Base-by-base conservation (phyloP, 2,113 vertebrate species). In the Trichomycterus rosablanca region DNA sequence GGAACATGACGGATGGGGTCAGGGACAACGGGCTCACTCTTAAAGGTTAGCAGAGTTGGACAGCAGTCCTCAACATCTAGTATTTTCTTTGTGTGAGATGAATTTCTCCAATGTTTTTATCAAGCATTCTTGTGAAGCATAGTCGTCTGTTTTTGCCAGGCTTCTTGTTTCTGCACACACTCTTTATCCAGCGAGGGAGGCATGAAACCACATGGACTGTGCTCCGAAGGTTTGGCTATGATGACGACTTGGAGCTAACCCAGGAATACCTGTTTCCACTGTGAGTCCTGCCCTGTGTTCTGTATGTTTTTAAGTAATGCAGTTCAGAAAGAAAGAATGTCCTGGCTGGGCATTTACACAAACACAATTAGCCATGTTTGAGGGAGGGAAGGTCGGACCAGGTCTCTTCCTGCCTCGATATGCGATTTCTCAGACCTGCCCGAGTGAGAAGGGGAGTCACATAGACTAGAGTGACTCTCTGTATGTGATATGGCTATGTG, bases 191-290 rank as follows among this genome's bases (percentile, higher is more conserved):
- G 86, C 89, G 96, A 75, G 96, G 96, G 43, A 87, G 96, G 71
- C 96, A 98, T 0, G 96, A 99, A 81, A 98, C 96, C 22, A 99
- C 95, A 1, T 98, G 95, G 96, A 98, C 96, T 0, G 96, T 99
- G 48, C 70, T 99, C 63, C 88, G 96, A 42, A 86, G 93, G 71
- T 99, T 98, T 52, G 96, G 96, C 54, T 98, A 98, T 0, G 95
- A 97, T 0, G 95, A 98, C 16, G 95, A 99, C 78, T 81, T 99
- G 34, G 94, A 97, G 72, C 90, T 98, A 37, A 97, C 92, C 0
- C 94, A 96, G 62, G 96, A 98, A 45, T 99, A 98, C 78, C 83
- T 99, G 68, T 97, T 94, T 74, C 94, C 96, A 57, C 68, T 87
- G 96, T 99, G 83, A 56, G 93, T 87, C 30, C 11, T 11, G 12